phyloP scores from a whole-genome alignment of 2,888 invertebrate species.

The Cacoxenus indagator region DNA sequence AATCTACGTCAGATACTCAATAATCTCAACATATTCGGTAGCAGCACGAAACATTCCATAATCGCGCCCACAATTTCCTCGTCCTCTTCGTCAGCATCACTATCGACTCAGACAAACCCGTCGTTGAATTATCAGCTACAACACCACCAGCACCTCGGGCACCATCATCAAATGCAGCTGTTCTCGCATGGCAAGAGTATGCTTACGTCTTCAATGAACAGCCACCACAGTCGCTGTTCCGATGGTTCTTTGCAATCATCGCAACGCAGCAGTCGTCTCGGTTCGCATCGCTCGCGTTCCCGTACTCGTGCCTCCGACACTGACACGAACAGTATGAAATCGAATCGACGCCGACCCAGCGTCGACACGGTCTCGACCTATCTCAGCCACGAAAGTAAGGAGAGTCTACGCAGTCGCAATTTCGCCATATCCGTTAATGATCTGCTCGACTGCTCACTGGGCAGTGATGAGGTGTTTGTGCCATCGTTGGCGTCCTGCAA shows the following conservation, averaged over 20 bases:
- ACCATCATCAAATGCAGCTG: constrained; percentile 48
- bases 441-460: constrained; percentile 79
- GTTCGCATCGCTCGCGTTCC: constrained; percentile 69
- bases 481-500: constrained; percentile 54
- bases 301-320: constrained; percentile 71
- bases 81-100: constrained; percentile 40
- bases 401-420: constrained; percentile 75
- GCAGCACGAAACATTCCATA: constrained; percentile 58
- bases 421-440: constrained; percentile 75
- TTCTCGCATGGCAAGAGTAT: constrained; percentile 67
- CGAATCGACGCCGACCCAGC: constrained; percentile 83
- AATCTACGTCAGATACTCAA: constrained; percentile 84
- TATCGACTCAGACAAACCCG: constrained; percentile 32
- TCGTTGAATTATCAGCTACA: constrained; percentile 33
- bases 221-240: constrained; percentile 69
- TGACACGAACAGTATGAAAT: constrained; percentile 78
- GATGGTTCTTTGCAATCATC: constrained; percentile 66
- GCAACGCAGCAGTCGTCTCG: constrained; percentile 62
- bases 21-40: constrained; percentile 83
- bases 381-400: constrained; percentile 87
- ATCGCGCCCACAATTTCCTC: constrained; percentile 32
- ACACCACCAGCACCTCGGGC: constrained; percentile 24
- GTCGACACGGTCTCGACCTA: constrained; percentile 91
- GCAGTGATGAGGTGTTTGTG: constrained; percentile 80
- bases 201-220: constrained; percentile 68